Evolutionary conservation across 2,888 invertebrate species (phyloP).

Genomic region (Leptura quadrifasciata): DNA sequence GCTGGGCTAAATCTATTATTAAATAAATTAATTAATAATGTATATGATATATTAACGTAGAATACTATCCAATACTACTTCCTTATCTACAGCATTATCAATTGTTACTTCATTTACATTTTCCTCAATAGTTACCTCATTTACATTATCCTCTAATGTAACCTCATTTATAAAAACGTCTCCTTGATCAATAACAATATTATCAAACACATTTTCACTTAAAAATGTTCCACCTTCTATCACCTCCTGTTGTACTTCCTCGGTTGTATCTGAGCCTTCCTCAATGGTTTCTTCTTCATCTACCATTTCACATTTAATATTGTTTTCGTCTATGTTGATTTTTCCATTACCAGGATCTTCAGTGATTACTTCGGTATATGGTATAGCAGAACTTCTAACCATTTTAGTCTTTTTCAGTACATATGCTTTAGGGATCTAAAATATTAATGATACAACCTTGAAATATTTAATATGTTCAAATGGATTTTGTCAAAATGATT

Average conservation of each 20-base stretch:
- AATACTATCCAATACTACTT: slow-evolving; percentile 18
- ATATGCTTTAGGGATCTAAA: slow-evolving; percentile 64
- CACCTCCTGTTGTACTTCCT: slow-evolving; percentile 35
- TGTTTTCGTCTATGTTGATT: slow-evolving; percentile 51
- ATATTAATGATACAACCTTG: slow-evolving; percentile 25
- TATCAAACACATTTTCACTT: slow-evolving; percentile 67
- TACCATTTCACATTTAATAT: slow-evolving; percentile 54
- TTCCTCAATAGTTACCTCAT: slow-evolving; percentile 68
- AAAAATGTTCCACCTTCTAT: slow-evolving; percentile 65
- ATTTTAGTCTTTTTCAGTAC: slow-evolving; percentile 64
- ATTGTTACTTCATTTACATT: slow-evolving; percentile 57
- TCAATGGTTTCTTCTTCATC: slow-evolving; percentile 51
- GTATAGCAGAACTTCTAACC: slow-evolving; percentile 51
- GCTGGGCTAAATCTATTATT: slow-evolving; percentile 5
- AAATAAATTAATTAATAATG: slow-evolving; percentile 27
- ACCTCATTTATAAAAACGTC: slow-evolving; percentile 50
- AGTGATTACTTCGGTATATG: slow-evolving; percentile 51
- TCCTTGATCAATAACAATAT: slow-evolving; percentile 52
- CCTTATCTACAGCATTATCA: slow-evolving; percentile 27
- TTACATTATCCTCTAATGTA: slow-evolving; percentile 69
- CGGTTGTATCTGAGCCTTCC: slow-evolving; percentile 28
- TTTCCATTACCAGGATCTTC: slow-evolving; percentile 48
- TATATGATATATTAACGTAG: slow-evolving; percentile 4
- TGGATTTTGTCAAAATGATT: too few species aligned
- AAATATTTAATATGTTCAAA: neutral